Base-by-base conservation (phyloP, 1,140 invertebrate species). In the Atopsyche davidsoni region DNA sequence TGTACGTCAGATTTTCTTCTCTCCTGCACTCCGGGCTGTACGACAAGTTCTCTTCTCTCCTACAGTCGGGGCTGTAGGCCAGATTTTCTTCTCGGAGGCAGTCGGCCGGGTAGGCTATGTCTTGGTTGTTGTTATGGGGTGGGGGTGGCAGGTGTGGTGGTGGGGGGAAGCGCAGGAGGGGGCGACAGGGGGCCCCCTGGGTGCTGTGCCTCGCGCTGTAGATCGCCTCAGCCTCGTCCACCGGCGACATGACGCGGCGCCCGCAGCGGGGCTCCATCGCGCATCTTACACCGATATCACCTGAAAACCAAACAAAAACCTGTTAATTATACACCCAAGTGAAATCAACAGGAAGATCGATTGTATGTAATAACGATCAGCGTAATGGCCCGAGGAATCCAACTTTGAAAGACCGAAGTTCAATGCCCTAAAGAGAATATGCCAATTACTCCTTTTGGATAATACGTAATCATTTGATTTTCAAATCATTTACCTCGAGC, bases 211-310 rank as follows among this genome's bases (percentile, higher is more conserved):
- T 41, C 19, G 39, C 51, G 39, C 55, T 53, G 24, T 58, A 58
- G 18, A 51, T 46, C 21, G 55, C 55, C 21, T 58, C 55, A 39
- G 55, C 55, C 28, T 58, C 55, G 34, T 58, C 55, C 36, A 58
- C 55, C 18, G 55, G 55, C 18, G 55, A 58, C 55, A 58, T 58
- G 14, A 58, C 55, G 51, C 55, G 55, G 43, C 55, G 55, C 18
- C 55, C 55, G 32, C 55, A 58, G 21, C 55, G 55, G 51, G 53
- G 55, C 28, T 58, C 55, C 55, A 58, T 58, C 22, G 51, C 47
- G 55, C 55, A 58, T 58, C 39, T 53, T 58, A 50, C 36, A 17
- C 22, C 47, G 19, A n/a, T n/a, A n/a, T n/a, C 42, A 28, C 16
- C 55, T 58, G 47, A 43, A 58, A 58, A 7, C 51, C 36, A 40